Conservation (phyloP, 2,113 vertebrate species). For the Entomyzon cyanotis region DNA sequence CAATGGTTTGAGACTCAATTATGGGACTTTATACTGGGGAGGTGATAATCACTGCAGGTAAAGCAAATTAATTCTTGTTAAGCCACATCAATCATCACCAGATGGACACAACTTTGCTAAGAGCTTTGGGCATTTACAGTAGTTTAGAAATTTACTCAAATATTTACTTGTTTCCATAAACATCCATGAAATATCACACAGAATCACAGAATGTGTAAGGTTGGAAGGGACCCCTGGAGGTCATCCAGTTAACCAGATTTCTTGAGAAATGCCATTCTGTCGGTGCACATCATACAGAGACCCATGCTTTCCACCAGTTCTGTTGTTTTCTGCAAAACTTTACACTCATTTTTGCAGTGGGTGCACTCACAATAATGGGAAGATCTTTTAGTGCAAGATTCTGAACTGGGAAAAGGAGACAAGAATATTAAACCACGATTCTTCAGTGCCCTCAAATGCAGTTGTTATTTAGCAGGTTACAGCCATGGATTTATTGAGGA, state of each 20-base stretch:
- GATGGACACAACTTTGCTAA: background rate
- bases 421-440: background rate
- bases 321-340: background rate
- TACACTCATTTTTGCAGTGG: background rate
- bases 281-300: background rate
- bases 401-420: background rate
- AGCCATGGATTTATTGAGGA: background rate
- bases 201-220: background rate
- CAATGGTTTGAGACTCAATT: background rate
- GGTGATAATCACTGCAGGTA: background rate
- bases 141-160: background rate
- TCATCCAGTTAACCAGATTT: background rate
- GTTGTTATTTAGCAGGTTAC: background rate
- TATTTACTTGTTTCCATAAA: background rate
- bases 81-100: background rate
- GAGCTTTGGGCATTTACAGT: background rate
- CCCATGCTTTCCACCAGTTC: fast-evolving
- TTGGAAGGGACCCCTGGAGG: background rate
- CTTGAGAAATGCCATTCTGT: background rate
- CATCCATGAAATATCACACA: background rate
- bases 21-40: background rate
- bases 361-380: background rate
- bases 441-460: background rate
- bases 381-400: background rate
- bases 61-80: background rate